Evolutionary conservation across 2,797 vertebrate genomes (phyloP), one percentile per base, ranked within the genome.

Genomic region (Coregonus suidteri): DNA sequence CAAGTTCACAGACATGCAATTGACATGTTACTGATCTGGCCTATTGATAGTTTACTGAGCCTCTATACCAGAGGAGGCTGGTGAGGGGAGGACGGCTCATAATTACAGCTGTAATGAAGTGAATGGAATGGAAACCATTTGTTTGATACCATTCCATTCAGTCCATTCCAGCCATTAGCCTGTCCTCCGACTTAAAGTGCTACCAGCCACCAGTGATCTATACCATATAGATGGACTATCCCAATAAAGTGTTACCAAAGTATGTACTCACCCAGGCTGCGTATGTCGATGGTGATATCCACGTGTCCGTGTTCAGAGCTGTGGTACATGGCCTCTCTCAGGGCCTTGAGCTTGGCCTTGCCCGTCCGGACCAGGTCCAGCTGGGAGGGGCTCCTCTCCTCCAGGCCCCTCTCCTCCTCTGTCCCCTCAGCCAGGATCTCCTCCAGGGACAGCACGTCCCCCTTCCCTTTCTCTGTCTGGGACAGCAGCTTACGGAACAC

Each of bases 301-400:
- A 99, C 96, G 4, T 98, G 97, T 52, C 97, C 96, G 0, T 99
- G 98, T 80, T 99, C 98, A 0, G 98, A 91, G 3, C 98, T 98
- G 93, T 99, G 98, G 90, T 99, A 99, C 96, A 99, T 98, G 86
- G 98, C 98, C 86, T 99, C 98, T 89, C 94, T 97, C 83, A 99
- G 92, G 66, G 97, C 97, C 90, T 96, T 98, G 71, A 99, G 94
- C 89, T 96, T 98, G 93, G 96, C 97, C 88, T 98, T 98, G 89
- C 96, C 97, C 64, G 94, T 95, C 73, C 96, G 95, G 84, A 94
- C 95, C 87, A 97, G 87, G 0, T 97, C 96, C 56, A 96, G 90
- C 1, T 96, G 95, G 80, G 96, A 93, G 0, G 94, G 94, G 4
- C 93, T 94, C 13, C 94, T 92, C 20, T 95, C 96, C 0, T 96